phyloP scores from a whole-genome alignment of 2,113 vertebrate species.

The Dasyurus viverrinus region DNA sequence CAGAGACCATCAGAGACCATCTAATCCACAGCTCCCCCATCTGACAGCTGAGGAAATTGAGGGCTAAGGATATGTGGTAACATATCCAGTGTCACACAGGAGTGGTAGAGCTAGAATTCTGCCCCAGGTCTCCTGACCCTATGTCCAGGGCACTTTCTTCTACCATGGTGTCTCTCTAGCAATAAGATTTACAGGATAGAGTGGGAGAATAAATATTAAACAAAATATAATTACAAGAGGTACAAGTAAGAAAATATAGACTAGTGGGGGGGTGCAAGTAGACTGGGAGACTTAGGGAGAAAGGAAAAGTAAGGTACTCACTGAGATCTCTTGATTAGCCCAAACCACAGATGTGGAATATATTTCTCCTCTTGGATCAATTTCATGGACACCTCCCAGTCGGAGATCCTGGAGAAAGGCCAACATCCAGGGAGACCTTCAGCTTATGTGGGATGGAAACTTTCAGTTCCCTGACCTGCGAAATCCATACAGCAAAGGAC shows the following conservation, averaged over 20 bases:
- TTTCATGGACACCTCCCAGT: slow-evolving; percentile 56
- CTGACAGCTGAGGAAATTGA: background rate
- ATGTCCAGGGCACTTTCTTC: background rate
- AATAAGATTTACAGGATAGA: background rate
- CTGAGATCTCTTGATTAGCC: slow-evolving; percentile 64
- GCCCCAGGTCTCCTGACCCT: background rate
- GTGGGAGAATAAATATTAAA: background rate
- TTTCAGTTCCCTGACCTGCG: slow-evolving; percentile 61
- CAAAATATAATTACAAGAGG: background rate
- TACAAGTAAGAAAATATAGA: background rate
- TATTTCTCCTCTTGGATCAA: slow-evolving; percentile 74
- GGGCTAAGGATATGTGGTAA: background rate
- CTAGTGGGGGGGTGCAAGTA: background rate
- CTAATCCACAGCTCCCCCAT: background rate
- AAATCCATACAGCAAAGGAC: slow-evolving; percentile 70
- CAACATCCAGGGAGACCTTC: slow-evolving; percentile 59
- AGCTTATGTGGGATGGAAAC: slow-evolving; percentile 54
- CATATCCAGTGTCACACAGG: background rate
- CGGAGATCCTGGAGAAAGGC: slow-evolving; percentile 64
- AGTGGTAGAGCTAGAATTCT: background rate
- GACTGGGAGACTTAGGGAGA: background rate
- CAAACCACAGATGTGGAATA: slow-evolving; percentile 66
- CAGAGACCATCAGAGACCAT: background rate
- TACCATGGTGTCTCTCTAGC: background rate
- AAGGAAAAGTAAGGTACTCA: slow-evolving; percentile 58